Evolutionary conservation across 1,140 invertebrate genomes (phyloP).

Genomic region (Neotoxoptera formosana): DNA sequence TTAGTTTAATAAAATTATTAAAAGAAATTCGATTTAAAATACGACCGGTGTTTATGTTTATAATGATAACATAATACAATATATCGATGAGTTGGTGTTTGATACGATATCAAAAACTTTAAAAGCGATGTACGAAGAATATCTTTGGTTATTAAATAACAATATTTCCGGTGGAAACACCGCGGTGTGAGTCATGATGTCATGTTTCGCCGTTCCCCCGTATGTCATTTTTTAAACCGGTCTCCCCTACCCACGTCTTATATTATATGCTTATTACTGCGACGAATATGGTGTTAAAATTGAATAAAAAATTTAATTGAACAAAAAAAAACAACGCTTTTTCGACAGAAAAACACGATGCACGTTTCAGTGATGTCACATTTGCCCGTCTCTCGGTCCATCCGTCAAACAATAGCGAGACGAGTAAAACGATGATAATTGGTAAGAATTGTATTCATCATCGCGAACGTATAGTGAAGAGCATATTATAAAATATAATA

Average conservation of each 20-base stretch:
- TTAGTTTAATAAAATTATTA: not conserved
- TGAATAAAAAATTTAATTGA: not conserved
- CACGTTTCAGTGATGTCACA: slow-evolving; percentile 50
- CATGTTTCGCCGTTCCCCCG: not conserved
- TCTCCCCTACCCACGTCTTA: not conserved
- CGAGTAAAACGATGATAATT: slow-evolving; percentile 46
- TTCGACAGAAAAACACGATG: not conserved
- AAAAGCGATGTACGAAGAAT: not conserved
- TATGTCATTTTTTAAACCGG: not conserved
- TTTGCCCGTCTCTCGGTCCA: not conserved
- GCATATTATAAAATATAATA: not conserved
- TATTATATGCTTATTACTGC: not conserved
- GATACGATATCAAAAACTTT: not conserved
- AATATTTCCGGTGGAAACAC: not conserved
- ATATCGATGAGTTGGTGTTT: not conserved
- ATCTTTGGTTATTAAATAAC: not conserved
- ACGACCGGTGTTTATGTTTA: not conserved
- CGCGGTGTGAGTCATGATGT: not conserved
- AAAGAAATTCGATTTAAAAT: not conserved
- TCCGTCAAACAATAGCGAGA: slow-evolving; percentile 50
- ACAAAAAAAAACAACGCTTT: not conserved
- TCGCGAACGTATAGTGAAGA: not conserved
- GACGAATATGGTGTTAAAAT: not conserved
- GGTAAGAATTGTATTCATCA: slow-evolving; percentile 51
- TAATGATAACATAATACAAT: not conserved